Base-by-base conservation (phyloP, 2,888 invertebrate species). In the Coleophora deauratella region DNA sequence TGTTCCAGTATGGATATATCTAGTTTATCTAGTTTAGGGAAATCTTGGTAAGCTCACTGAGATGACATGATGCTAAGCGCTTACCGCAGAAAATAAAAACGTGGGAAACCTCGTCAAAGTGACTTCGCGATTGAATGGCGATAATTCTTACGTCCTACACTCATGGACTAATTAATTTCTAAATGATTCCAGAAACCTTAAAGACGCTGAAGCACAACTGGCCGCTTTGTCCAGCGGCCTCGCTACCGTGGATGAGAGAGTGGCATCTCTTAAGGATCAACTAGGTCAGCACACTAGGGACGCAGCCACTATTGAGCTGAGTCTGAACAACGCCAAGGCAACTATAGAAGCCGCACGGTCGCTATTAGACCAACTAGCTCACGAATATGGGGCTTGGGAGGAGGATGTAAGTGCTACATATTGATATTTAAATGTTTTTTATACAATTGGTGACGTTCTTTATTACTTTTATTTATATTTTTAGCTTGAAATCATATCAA, bases 381-480 rank as follows among this genome's bases (percentile, higher is more conserved):
- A 93, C 15, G 99, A 99, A 71, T 96, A 93, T 78, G 77, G 88
- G 31, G 90, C 96, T 14, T 99, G 99, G 99, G 93, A 80, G 60
- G 35, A 49, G 43, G 71, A 80, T 61, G 89, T 89, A 44, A 72
- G 66, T 6, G 33, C 14, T 27, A n/a, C 38, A n/a, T n/a, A n/a
- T n/a, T n/a, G n/a, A n/a, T n/a, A 37, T n/a, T n/a, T n/a, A n/a
- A n/a, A n/a, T n/a, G n/a, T n/a, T n/a, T n/a, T n/a, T n/a, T n/a
- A n/a, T n/a, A n/a, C 21, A 21, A 21, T 21, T 21, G 3, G 21
- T 21, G 21, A 21, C 21, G 21, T 21, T 6, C 21, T 6, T 21
- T 21, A 6, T 21, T 21, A 21, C 3, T 21, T 21, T 21, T 21
- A 21, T 21, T 21, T 21, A 21, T 21, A 21, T 21, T 69, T 84